These are phyloP conservation scores for Auanema sp. DNA, from an alignment of 2,888 invertebrate species.

Conservation along the genomic window DNA sequence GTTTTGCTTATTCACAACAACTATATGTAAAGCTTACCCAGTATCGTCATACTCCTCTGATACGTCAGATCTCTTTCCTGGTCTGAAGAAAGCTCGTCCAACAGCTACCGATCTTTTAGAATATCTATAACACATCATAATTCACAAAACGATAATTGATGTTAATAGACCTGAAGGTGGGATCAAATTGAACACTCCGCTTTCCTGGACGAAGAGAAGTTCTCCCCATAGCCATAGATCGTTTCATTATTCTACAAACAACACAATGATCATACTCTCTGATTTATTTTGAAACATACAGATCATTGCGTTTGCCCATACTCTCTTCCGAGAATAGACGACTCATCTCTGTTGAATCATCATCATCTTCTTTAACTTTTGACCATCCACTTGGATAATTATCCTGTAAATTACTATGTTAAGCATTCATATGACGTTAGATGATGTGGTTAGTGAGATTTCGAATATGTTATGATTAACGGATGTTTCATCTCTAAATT, in stretches of 20 bases:
- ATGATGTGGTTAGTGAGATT: too few relatives aligned
- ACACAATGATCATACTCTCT: neutral
- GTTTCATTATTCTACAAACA: constrained; percentile 37
- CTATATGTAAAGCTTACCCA: neutral
- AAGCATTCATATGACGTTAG: too few relatives aligned
- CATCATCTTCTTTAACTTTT: too few relatives aligned
- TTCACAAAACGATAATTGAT: too few relatives aligned
- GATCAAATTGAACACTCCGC: constrained; percentile 28
- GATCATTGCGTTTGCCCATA: neutral
- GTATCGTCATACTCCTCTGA: neutral
- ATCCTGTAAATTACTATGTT: too few relatives aligned
- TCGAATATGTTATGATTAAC: too few relatives aligned
- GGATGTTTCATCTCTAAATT: too few relatives aligned
- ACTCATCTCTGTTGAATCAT: too few relatives aligned
- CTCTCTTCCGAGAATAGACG: too few relatives aligned
- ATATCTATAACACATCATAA: constrained; percentile 20
- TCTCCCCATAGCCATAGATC: constrained; percentile 56
- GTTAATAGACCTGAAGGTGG: neutral
- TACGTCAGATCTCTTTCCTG: constrained; percentile 16
- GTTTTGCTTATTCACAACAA: too few relatives aligned
- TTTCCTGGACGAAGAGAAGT: constrained; percentile 59
- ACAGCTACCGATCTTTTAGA: constrained; percentile 25
- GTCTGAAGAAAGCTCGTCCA: constrained; percentile 22
- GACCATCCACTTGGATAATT: too few relatives aligned
- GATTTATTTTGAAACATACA: neutral